These are phyloP conservation scores for Radopholus similis DNA, from an alignment of 1,140 invertebrate genomes.

Conservation along the genomic window DNA sequence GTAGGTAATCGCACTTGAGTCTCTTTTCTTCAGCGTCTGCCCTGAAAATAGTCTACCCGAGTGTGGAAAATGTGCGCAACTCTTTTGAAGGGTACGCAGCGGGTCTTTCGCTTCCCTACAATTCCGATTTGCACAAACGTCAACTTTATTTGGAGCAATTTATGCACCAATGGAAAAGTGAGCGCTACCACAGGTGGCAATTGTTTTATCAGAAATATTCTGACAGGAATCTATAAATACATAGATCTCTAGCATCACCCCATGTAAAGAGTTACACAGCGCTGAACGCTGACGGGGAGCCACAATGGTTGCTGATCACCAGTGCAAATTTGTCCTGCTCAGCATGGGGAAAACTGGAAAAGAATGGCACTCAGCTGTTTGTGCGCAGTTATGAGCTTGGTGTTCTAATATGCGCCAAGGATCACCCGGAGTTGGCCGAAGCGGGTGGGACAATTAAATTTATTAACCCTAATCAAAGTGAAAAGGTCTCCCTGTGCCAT, in stretches of 20 bases:
- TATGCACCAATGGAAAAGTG: conserved; percentile 35
- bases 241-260: conserved; percentile 21
- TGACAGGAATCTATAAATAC: neutral
- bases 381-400: conserved; percentile 24
- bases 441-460: conserved; percentile 2
- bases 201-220: neutral
- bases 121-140: neutral
- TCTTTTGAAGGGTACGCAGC: conserved; percentile 28
- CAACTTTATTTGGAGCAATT: conserved; percentile 25
- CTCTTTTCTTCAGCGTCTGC: conserved; percentile 17
- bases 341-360: conserved; percentile 30
- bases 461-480: neutral
- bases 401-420: conserved; percentile 22
- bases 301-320: conserved; percentile 23
- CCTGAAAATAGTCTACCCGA: conserved; percentile 26
- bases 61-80: conserved; percentile 22
- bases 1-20: neutral
- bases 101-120: conserved; percentile 24
- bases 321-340: conserved; percentile 29
- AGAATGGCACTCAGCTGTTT: conserved; percentile 17
- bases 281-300: conserved; percentile 9
- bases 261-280: conserved; percentile 26
- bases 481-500: conserved; percentile 13
- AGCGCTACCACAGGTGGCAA: conserved; percentile 14
- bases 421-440: neutral